Evolutionary conservation across 2,797 vertebrate genomes (phyloP).

Genomic region (Tauraco hartlaubi): DNA sequence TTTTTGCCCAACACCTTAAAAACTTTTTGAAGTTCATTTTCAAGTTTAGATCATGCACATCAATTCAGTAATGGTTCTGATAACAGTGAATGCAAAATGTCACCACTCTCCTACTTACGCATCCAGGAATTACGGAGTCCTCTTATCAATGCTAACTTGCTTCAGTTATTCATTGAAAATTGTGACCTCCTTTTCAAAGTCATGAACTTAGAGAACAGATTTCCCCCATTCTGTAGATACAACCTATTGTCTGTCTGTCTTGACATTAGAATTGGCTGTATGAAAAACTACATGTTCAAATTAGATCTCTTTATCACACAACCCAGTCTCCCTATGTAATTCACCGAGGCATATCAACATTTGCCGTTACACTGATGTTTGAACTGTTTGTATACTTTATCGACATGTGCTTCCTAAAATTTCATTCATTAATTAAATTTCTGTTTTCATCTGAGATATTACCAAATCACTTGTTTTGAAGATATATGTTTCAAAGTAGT

Average conservation of each 20-base stretch:
- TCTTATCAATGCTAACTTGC: not conserved
- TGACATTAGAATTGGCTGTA: not conserved
- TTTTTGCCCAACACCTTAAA: not conserved
- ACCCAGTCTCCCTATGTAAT: not conserved
- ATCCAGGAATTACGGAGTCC: not conserved
- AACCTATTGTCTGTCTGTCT: not conserved
- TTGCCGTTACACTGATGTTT: not conserved
- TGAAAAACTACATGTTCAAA: not conserved
- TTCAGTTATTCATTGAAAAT: not conserved
- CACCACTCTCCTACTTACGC: not conserved
- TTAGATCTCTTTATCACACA: not conserved
- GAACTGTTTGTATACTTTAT: not conserved
- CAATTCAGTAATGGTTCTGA: not conserved
- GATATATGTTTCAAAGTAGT: not conserved
- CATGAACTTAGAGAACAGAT: not conserved
- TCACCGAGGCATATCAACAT: not conserved
- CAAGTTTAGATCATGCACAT: not conserved
- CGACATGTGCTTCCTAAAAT: not conserved
- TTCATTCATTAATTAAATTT: not conserved
- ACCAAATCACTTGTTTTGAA: not conserved
- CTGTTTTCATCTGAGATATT: not conserved
- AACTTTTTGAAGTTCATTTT: not conserved
- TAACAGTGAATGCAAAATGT: not conserved
- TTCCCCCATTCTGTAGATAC: not conserved
- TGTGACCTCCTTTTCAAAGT: not conserved